A percentile compares a stretch with the other conserved stretches of the same genome.
Conservation (phyloP, 2,797 vertebrate genomes). For the Pangasius djambal region DNA sequence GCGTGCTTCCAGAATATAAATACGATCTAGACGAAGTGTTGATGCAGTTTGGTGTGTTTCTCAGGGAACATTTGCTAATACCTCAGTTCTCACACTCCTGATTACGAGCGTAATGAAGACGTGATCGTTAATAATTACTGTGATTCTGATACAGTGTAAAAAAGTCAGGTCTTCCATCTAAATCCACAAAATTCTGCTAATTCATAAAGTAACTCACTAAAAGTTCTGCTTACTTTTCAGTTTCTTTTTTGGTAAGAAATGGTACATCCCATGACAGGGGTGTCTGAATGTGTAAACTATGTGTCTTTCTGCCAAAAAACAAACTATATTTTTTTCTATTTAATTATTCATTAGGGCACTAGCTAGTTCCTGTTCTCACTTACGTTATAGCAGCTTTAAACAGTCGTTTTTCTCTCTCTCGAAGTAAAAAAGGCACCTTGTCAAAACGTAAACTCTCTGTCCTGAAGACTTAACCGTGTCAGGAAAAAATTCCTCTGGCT, state of each 20-base stretch:
- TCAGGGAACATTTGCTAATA: background rate
- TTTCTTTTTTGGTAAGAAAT: no score
- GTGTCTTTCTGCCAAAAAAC: background rate
- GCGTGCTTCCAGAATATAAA: constrained; percentile 2
- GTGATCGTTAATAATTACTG: background rate
- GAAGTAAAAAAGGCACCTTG: background rate
- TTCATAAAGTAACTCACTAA: background rate
- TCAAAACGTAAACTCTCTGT: background rate
- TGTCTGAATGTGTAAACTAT: no score
- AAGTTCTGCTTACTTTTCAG: background rate
- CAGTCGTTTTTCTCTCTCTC: background rate
- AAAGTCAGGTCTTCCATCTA: background rate
- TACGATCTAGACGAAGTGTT: background rate
- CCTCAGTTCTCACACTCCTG: background rate
- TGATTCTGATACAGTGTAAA: background rate
- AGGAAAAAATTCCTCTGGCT: background rate
- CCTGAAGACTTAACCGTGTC: background rate
- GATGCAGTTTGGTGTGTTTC: background rate
- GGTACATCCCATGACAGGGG: no score
- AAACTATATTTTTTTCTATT: background rate
- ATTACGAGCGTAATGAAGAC: background rate
- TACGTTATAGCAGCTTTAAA: background rate
- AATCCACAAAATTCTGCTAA: background rate
- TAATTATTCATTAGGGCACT: background rate
- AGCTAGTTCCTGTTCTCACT: background rate